Base-by-base conservation (phyloP, 2,888 invertebrate genomes). In the Lampropteryx suffumata region DNA sequence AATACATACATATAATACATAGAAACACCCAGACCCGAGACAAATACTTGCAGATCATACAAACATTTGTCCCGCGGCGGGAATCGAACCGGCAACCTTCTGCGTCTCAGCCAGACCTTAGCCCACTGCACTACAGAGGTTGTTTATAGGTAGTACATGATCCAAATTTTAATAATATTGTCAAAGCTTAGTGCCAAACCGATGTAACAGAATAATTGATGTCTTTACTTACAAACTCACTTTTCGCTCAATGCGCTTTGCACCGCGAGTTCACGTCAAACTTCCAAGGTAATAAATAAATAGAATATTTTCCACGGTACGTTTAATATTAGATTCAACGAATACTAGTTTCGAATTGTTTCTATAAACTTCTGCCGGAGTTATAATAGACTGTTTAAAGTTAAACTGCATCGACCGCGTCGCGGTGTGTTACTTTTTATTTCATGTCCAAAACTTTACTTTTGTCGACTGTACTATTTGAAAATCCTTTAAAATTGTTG, bases 301-400 rank as follows among this genome's bases (percentile, higher is more conserved):
- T 44, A 33, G 61, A 68, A 71, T 69, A 73, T 70, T 73, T 71
- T 69, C 67, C 59, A 70, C 66, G 71, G 65, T 65, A 64, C 73
- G 64, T 73, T 75, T 67, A 73, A 69, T 76, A 73, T 73, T 73
- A 72, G 65, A 76, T 73, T 60, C 65, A 68, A 67, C 64, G 63
- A 66, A 65, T 71, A 60, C 65, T 62, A 55, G 71, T 72, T 69
- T 47, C 51, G 58, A 62, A 74, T 71, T 73, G 73, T 73, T 76
- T 70, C 65, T 67, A 55, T 59, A 68, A 73, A 72, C 65, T 76
- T 68, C 48, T 42, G 29, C 47, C 46, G 43, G 55, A 64, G 63
- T 69, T 67, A 62, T 65, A 67, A 65, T 62, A 65, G 62, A 64
- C 64, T 62, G 60, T 62, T 65, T 50, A 45, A 65, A 64, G 49